Evolutionary conservation across 2,888 invertebrate species (phyloP).

Genomic region (Rhyacophila evoluta): DNA sequence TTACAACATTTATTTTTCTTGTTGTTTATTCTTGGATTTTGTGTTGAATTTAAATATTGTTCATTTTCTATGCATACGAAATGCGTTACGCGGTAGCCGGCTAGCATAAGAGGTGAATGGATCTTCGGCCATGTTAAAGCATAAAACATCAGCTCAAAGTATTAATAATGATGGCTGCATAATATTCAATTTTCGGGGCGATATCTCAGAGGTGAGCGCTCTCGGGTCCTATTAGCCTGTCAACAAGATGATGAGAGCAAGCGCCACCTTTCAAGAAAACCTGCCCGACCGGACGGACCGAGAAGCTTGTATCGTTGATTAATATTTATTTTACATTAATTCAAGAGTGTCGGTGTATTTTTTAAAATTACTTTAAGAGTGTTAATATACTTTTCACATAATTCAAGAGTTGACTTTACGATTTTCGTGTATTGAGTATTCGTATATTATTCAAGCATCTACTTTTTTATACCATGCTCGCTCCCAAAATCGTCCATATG

Average conservation of each 20-base stretch:
- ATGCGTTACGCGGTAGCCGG: slow-evolving; percentile 15
- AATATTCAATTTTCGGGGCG: slow-evolving; percentile 56
- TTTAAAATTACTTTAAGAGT: not conserved
- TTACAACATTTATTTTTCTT: not conserved
- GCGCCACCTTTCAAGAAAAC: slow-evolving; percentile 49
- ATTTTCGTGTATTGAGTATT: too few species aligned
- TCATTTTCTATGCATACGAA: not conserved
- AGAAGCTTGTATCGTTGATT: not conserved
- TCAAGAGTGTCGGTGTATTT: too few species aligned
- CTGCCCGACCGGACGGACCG: not conserved
- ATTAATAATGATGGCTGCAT: slow-evolving; percentile 37
- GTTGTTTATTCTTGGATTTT: not conserved
- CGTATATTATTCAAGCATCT: too few species aligned
- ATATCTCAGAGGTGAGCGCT: slow-evolving; percentile 48
- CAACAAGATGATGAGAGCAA: slow-evolving; percentile 56
- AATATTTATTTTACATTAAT: not conserved
- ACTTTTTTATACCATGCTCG: too few species aligned
- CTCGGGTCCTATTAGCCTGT: slow-evolving; percentile 56
- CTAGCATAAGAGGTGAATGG: slow-evolving; percentile 29
- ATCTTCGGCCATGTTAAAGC: slow-evolving; percentile 9
- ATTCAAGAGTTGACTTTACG: not conserved
- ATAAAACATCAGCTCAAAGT: not conserved
- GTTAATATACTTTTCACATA: not conserved
- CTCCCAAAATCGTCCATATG: too few species aligned
- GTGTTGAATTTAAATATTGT: not conserved